Conservation (phyloP, 2,888 invertebrate genomes). For the Mythimna ferrago region DNA sequence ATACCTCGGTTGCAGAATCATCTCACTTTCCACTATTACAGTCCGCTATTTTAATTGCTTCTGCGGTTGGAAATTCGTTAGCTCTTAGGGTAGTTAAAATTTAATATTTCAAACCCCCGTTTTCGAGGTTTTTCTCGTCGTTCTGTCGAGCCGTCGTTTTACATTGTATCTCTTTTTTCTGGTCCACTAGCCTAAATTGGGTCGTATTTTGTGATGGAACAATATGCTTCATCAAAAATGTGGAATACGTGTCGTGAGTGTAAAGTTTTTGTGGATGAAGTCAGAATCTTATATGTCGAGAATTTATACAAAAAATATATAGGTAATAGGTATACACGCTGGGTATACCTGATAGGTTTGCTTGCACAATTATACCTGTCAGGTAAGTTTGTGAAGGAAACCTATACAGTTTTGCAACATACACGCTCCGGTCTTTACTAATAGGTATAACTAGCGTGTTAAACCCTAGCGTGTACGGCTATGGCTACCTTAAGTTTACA, state of each 20-base stretch:
- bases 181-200: constrained; percentile 20
- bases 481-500: too few relatives aligned
- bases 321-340: too few relatives aligned
- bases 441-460: too few relatives aligned
- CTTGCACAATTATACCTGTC: too few relatives aligned
- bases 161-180: constrained; percentile 25
- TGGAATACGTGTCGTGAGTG: not conserved
- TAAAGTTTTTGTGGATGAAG: constrained; percentile 5
- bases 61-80: constrained; percentile 63
- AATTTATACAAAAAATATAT: not conserved
- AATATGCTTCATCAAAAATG: constrained; percentile 11
- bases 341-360: too few relatives aligned
- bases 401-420: too few relatives aligned
- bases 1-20: constrained; percentile 45
- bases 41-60: constrained; percentile 68
- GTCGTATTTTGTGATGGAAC: constrained; percentile 23
- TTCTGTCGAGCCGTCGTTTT: constrained; percentile 34
- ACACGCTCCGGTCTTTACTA: too few relatives aligned
- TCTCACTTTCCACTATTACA: constrained; percentile 57
- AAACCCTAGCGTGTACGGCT: too few relatives aligned
- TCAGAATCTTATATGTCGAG: not conserved
- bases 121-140: constrained; percentile 28
- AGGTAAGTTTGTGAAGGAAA: too few relatives aligned
- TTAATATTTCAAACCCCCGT: constrained; percentile 66
- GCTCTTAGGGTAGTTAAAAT: constrained; percentile 64